These are phyloP conservation scores for Epicampocera succincta DNA, from an alignment of 2,888 invertebrate genomes.

Conservation along the genomic window DNA sequence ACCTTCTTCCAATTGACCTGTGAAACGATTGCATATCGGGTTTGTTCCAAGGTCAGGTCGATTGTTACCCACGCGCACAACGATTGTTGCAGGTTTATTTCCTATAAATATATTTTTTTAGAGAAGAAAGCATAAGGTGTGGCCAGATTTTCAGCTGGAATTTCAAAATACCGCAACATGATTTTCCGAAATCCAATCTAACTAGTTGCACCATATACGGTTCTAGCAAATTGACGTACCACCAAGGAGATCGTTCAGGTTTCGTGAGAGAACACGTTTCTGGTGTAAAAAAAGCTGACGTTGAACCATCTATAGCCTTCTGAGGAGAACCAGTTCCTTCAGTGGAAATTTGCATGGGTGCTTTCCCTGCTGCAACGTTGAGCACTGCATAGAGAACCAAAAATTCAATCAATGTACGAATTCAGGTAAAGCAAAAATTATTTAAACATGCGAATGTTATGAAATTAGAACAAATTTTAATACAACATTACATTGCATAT, in stretches of 20 bases:
- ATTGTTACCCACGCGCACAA: slow-evolving; percentile 95
- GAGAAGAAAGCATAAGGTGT: background rate
- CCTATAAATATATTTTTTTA: slow-evolving; percentile 82
- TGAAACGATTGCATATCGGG: slow-evolving; percentile 95
- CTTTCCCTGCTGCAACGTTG: slow-evolving; percentile 96
- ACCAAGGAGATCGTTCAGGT: slow-evolving; percentile 93
- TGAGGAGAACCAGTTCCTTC: slow-evolving; percentile 93
- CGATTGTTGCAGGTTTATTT: slow-evolving; percentile 90
- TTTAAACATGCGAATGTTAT: too few relatives aligned
- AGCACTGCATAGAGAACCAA: slow-evolving; percentile 85
- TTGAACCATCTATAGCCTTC: slow-evolving; percentile 95
- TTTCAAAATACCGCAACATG: slow-evolving; percentile 90
- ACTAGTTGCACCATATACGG: slow-evolving; percentile 97
- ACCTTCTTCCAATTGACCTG: slow-evolving; percentile 92
- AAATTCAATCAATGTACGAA: too few relatives aligned
- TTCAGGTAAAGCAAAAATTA: too few relatives aligned
- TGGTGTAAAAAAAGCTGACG: slow-evolving; percentile 89
- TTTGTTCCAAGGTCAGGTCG: slow-evolving; percentile 95
- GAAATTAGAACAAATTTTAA: too few relatives aligned
- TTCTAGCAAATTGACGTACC: slow-evolving; percentile 96
- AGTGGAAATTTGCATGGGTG: slow-evolving; percentile 95
- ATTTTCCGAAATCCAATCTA: slow-evolving; percentile 93
- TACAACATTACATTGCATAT: too few relatives aligned
- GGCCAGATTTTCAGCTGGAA: background rate
- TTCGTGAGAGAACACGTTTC: slow-evolving; percentile 94